Conservation (phyloP, 2,797 vertebrate species). For the Tragopan temminckii region DNA sequence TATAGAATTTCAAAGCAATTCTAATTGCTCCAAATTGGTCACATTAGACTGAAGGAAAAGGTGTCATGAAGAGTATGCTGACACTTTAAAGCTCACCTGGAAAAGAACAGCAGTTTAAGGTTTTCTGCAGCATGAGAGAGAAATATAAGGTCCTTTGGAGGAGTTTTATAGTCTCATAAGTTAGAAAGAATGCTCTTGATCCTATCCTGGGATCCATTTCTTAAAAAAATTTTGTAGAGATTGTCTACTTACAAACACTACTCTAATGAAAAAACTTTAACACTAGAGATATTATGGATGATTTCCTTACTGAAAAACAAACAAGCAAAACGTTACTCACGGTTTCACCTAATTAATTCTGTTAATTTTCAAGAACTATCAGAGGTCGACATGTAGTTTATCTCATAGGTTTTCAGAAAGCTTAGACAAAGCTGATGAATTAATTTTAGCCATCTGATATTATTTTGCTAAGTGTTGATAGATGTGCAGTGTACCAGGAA, state of each 20-base stretch:
- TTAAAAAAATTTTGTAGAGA: neutral
- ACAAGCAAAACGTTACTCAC: fast-evolving
- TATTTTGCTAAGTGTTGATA: neutral
- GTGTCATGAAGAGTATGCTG: neutral
- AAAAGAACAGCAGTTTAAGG: neutral
- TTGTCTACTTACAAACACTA: neutral
- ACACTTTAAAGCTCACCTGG: neutral
- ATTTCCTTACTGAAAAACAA: neutral
- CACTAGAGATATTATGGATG: neutral
- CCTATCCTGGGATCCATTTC: neutral
- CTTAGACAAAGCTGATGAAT: neutral
- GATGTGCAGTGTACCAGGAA: neutral
- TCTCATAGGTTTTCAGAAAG: neutral
- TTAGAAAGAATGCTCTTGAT: neutral
- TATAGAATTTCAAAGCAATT: neutral
- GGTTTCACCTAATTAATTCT: neutral
- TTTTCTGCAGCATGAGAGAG: neutral
- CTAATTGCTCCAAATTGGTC: neutral
- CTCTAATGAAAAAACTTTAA: neutral
- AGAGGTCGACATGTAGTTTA: neutral
- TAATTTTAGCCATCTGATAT: neutral
- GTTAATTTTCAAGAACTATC: neutral
- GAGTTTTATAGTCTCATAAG: neutral
- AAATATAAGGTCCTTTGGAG: neutral
- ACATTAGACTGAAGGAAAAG: neutral